A percentile compares a stretch with the other conserved stretches of the same genome.
Conservation (phyloP, 2,113 vertebrate species). For the Menura novaehollandiae region DNA sequence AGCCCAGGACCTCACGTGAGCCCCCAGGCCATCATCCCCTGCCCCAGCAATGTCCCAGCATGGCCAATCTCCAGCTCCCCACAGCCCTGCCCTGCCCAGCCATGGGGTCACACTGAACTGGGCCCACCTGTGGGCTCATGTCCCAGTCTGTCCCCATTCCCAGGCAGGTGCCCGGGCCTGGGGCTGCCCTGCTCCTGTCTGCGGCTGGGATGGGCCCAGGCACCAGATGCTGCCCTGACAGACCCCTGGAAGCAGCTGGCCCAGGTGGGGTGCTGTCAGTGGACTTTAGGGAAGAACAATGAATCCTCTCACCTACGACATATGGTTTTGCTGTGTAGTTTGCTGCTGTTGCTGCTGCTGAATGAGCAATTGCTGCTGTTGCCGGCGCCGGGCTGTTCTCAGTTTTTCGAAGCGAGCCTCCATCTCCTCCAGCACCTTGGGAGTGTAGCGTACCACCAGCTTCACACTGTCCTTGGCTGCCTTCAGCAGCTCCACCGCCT, state of each 20-base stretch:
- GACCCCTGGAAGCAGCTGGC: neutral
- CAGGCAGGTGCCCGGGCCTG: neutral
- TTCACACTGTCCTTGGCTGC: conserved; percentile 96
- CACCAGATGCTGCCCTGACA: neutral
- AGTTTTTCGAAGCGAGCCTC: conserved; percentile 98
- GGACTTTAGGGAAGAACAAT: conserved; percentile 25
- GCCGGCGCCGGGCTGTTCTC: conserved; percentile 91
- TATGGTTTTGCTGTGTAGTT: conserved; percentile 92
- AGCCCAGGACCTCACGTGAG: neutral
- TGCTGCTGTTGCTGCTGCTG: conserved; percentile 89
- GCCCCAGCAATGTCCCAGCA: neutral
- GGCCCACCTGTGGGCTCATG: neutral
- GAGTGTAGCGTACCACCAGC: conserved; percentile 97
- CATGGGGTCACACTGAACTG: neutral
- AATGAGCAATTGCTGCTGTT: conserved; percentile 94
- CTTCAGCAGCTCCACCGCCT: conserved; percentile 95
- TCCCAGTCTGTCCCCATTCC: neutral
- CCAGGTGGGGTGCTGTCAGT: neutral
- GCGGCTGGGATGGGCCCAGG: neutral
- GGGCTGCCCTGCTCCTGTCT: neutral
- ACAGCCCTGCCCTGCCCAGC: neutral
- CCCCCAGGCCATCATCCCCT: neutral
- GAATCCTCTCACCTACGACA: conserved; percentile 92
- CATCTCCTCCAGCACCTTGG: conserved; percentile 99
- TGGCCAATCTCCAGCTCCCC: neutral